Evolutionary conservation across 1,140 invertebrate genomes (phyloP).

Genomic region (Cecropterus lyciades): DNA sequence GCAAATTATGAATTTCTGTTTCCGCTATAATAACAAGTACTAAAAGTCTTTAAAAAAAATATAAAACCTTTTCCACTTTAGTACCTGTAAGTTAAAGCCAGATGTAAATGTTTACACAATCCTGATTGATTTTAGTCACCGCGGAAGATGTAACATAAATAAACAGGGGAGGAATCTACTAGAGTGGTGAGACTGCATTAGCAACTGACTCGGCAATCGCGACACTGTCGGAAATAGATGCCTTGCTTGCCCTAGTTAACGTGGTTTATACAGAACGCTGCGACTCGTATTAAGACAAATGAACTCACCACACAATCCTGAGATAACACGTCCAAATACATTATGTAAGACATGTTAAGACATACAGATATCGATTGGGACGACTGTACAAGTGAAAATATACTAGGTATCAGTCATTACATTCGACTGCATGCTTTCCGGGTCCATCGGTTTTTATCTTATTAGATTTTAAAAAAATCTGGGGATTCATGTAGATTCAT

Average conservation of each 20-base stretch:
- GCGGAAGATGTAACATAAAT: slow-evolving; percentile 21
- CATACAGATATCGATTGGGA: neutral
- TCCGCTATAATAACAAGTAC: too few relatives aligned
- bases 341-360: slow-evolving; percentile 4
- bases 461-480: too few relatives aligned
- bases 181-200: slow-evolving; percentile 20
- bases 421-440: too few relatives aligned
- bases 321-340: slow-evolving; percentile 18
- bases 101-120: slow-evolving; percentile 5
- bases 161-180: slow-evolving; percentile 17
- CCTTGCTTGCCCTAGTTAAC: slow-evolving; percentile 29
- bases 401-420: too few relatives aligned
- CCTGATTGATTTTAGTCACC: slow-evolving; percentile 4
- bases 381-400: neutral
- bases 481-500: too few relatives aligned
- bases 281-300: slow-evolving; percentile 20
- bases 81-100: neutral
- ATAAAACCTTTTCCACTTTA: neutral
- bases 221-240: slow-evolving; percentile 32
- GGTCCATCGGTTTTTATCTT: too few relatives aligned
- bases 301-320: slow-evolving; percentile 17
- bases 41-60: neutral
- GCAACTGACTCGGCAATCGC: slow-evolving; percentile 23
- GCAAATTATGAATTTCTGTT: too few relatives aligned
- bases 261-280: slow-evolving; percentile 30